A percentile compares a stretch with the other conserved stretches of the same genome.
Conservation (phyloP, 37 sponge, comb jelly and placozoan species). For the Ianthella basta region DNA sequence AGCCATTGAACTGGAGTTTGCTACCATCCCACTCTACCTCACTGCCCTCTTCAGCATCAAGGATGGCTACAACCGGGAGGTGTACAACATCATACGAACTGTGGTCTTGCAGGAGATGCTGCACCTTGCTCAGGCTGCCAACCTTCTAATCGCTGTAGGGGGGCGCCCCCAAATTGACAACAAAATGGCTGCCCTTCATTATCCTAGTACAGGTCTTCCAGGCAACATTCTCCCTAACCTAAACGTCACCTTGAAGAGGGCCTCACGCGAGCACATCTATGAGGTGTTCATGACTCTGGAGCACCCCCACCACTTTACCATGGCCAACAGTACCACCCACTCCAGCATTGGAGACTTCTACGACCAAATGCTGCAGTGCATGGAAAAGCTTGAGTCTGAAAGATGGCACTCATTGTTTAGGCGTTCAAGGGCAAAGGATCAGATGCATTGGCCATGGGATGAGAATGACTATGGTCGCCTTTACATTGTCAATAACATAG, state of each 20-base stretch:
- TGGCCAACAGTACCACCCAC: too few species aligned
- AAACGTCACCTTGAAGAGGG: slow-evolving; percentile 35
- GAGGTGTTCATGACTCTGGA: slow-evolving; percentile 57
- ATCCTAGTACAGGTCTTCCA: slow-evolving; percentile 40
- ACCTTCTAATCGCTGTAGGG: slow-evolving; percentile 54
- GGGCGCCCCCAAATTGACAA: slow-evolving; percentile 54
- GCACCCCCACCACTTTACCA: slow-evolving; percentile 2
- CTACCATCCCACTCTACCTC: slow-evolving; percentile 55
- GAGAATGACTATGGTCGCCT: neutral
- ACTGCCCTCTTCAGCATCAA: slow-evolving; percentile 57
- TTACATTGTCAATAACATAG: slow-evolving; percentile 31
- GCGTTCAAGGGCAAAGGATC: slow-evolving; percentile 12
- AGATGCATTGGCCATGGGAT: slow-evolving; percentile 49
- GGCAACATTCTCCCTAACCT: slow-evolving; percentile 50
- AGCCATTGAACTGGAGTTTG: slow-evolving; percentile 48
- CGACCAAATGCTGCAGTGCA: slow-evolving; percentile 33
- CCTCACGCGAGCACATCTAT: slow-evolving; percentile 29
- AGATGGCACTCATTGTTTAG: neutral
- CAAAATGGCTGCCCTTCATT: slow-evolving; percentile 8
- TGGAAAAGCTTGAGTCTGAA: slow-evolving; percentile 35
- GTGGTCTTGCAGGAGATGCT: slow-evolving; percentile 65
- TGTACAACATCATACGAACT: slow-evolving; percentile 27
- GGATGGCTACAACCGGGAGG: slow-evolving; percentile 42
- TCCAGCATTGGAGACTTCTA: slow-evolving; percentile 60
- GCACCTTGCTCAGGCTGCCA: slow-evolving; percentile 54